Evolutionary conservation across 1,140 invertebrate species (phyloP).

Genomic region (Rhagoletis zephyria): DNA sequence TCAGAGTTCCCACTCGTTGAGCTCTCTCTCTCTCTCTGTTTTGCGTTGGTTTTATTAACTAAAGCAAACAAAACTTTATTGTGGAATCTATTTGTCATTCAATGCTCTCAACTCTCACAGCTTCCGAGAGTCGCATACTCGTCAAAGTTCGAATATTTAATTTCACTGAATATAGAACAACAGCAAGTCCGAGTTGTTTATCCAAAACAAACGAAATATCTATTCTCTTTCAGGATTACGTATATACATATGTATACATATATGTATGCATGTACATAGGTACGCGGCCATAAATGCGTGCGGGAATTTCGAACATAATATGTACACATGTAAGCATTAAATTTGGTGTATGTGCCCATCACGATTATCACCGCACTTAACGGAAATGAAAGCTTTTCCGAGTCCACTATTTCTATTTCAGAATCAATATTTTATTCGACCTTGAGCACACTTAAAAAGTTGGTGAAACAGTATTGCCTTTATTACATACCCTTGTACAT

Average conservation of each 20-base stretch:
- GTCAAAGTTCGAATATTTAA: not conserved
- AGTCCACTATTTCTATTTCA: too few species aligned
- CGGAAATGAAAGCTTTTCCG: too few species aligned
- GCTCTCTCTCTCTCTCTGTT: not conserved
- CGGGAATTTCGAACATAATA: not conserved
- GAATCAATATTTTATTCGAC: too few species aligned
- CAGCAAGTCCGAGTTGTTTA: slow-evolving; percentile 25
- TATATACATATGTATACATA: not conserved
- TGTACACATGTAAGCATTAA: not conserved
- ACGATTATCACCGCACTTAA: too few species aligned
- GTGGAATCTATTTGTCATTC: slow-evolving; percentile 14
- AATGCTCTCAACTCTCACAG: not conserved
- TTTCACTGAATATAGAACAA: slow-evolving; percentile 1
- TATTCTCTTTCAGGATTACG: not conserved
- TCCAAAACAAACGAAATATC: slow-evolving; percentile 22
- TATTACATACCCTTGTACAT: not conserved
- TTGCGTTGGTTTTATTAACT: not conserved
- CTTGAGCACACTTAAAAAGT: too few species aligned
- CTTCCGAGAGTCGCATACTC: not conserved
- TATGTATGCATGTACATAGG: not conserved
- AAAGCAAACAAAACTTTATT: not conserved
- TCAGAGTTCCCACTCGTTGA: not conserved
- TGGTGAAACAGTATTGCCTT: too few species aligned
- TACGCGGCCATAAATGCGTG: too few species aligned
- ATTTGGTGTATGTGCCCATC: too few species aligned